phyloP scores from a whole-genome alignment of 2,113 vertebrate species.

The Urocynchramus pylzowi region DNA sequence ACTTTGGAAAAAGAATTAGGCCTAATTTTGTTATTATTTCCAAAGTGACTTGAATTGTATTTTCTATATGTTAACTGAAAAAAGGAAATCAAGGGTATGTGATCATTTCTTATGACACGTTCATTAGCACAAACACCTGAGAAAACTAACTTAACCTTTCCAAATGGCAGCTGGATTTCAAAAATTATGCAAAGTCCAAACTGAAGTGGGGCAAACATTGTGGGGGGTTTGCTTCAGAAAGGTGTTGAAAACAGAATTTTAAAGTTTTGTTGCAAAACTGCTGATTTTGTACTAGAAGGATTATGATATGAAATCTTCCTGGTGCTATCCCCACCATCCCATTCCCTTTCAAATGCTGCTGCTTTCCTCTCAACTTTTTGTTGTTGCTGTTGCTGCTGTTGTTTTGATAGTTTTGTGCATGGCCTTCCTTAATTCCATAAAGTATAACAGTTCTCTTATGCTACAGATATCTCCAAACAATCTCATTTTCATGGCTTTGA shows the following conservation, averaged over 20 bases:
- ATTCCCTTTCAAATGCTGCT: not conserved
- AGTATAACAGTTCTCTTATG: not conserved
- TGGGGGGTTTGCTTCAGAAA: not conserved
- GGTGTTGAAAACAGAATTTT: not conserved
- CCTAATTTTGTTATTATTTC: not conserved
- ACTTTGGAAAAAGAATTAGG: not conserved
- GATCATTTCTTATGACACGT: not conserved
- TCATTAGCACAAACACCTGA: not conserved
- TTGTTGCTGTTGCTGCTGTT: not conserved
- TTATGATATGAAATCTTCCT: not conserved
- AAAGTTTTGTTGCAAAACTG: not conserved
- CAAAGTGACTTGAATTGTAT: not conserved
- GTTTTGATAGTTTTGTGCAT: not conserved
- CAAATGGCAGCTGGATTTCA: not conserved
- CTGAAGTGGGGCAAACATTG: not conserved
- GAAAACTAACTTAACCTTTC: not conserved
- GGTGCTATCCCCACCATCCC: not conserved
- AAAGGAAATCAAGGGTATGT: not conserved
- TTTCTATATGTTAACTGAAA: not conserved
- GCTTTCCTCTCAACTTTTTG: not conserved
- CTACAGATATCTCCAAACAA: not conserved
- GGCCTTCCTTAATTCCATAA: not conserved
- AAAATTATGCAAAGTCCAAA: not conserved
- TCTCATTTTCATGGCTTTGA: not conserved
- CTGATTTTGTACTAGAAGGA: not conserved